Percentiles rank a stretch among this genome's conserved stretches.
phyloP scores from a whole-genome alignment of 1,140 invertebrate species.

The Helicoverpa zea region DNA sequence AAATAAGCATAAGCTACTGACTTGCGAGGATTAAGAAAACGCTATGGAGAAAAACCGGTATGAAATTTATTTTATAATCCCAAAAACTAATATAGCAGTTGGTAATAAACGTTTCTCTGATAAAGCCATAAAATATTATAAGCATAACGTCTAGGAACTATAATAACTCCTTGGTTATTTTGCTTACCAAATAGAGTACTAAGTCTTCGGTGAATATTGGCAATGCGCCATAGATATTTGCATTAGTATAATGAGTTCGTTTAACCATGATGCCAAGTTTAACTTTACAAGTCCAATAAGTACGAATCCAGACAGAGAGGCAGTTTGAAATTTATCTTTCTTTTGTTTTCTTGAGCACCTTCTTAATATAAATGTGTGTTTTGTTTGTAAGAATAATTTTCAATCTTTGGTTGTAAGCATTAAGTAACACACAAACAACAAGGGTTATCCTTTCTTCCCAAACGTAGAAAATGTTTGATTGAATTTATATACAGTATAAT shows the following conservation, averaged over 20 bases:
- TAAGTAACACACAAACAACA: no score
- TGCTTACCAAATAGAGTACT: neutral
- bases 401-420: neutral
- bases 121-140: neutral
- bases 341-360: slow-evolving; percentile 2
- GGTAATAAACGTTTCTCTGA: neutral
- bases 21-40: no score
- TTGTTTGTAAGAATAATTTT: no score
- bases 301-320: neutral
- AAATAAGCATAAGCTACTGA: no score
- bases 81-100: neutral
- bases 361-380: no score
- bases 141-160: neutral
- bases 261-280: slow-evolving; percentile 37
- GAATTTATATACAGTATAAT: no score
- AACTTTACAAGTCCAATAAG: slow-evolving; percentile 33
- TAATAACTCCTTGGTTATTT: slow-evolving; percentile 3
- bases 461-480: no score
- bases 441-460: no score
- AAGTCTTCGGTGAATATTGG: slow-evolving; percentile 12
- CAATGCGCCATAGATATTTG: slow-evolving; percentile 22
- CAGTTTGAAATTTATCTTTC: slow-evolving; percentile 26
- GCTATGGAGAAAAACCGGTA: no score
- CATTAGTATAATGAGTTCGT: slow-evolving; percentile 40
- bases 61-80: no score